Base-by-base conservation (phyloP, 2,797 vertebrate species). In the Setipinna tenuifilis region DNA sequence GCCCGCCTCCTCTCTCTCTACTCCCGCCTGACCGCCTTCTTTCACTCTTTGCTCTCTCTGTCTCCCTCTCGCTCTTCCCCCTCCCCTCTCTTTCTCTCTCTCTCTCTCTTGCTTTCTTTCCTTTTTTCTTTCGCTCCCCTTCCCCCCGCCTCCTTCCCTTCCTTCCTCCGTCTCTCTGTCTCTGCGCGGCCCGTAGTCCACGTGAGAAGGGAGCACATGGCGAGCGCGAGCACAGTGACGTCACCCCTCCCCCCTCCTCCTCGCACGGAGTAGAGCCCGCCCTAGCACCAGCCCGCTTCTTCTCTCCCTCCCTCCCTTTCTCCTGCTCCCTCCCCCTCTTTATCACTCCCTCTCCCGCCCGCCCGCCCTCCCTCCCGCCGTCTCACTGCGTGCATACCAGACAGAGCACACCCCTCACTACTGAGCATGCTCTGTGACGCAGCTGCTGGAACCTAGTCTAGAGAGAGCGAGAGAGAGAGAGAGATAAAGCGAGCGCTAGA, bases 121-220 rank as follows among this genome's bases (percentile, higher is more conserved):
- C 16, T 19, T 41, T 58, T 23, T 59, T 48, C 31, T 6, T 9
- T 83, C 87, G 68, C 83, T 68, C 61, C 23, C 61, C 61, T 28
- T 28, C 62, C 61, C 21, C 25, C 80, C 2, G 2, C 31, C n/a
- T 28, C 81, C 46, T 21, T 44, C 19, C 21, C n/a, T 82, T 61
- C 82, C 3, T 16, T 84, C 23, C 81, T 46, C 57, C 85, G 50
- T 54, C 50, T 46, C 11, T n/a, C 58, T n/a, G 58, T 57, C 50
- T 59, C 82, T 83, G 88, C 84, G 85, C 89, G 89, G 86, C 92
- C 92, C 54, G 10, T 2, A 85, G 87, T 95, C 96, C 97, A 97
- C 94, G 96, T 97, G 97, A 95, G 92, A 83, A 84, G 86, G 0
- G 92, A 97, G 96, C 97, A 97, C 97, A 94, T 97, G 98, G 96